Base-by-base conservation (phyloP, 2,113 vertebrate species). In the Ardeotis arabs region DNA sequence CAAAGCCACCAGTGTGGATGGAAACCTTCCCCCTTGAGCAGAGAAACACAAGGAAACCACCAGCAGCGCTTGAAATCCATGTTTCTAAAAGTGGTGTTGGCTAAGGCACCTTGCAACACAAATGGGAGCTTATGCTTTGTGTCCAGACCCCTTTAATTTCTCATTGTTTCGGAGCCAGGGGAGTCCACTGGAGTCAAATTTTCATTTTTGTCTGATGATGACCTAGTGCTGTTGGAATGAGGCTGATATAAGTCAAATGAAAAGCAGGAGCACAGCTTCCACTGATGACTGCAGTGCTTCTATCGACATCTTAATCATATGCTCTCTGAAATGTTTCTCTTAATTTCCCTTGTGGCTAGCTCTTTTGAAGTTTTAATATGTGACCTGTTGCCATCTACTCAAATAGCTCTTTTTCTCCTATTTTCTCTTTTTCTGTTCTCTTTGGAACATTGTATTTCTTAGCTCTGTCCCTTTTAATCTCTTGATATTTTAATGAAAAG, bases 301-400 rank as follows among this genome's bases (percentile, higher is more conserved):
- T 92, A 25, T 25, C 25, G 84, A 91, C 45, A 44, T 92, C 88
- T 85, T 95, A 95, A 95, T 96, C 89, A 85, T n/a, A 70, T 12
- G 27, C 50, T 92, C 70, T 91, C 80, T 89, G 84, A 91, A 93
- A 94, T 87, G 18, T 63, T 94, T 73, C 70, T 78, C 56, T 73
- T 93, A 58, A 87, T 95, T 84, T 94, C 93, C 83, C 84, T 49
- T 74, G 86, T 87, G 74, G 68, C 21, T 41, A 87, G 41, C 52
- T 68, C 76, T 93, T 95, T 80, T 94, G 74, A 92, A 94, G 94
- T 79, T 95, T 81, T 49, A 94, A 58, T 84, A 84, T 69, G 50
- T 94, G 84, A 94, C 78, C 73, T 93, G 59, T 89, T 93, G 62
- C 94, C 87, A 92, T 85, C 85, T 84, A 76, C 64, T 69, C 7